Base-by-base conservation (phyloP, 2,888 invertebrate species). In the Mantis religiosa region DNA sequence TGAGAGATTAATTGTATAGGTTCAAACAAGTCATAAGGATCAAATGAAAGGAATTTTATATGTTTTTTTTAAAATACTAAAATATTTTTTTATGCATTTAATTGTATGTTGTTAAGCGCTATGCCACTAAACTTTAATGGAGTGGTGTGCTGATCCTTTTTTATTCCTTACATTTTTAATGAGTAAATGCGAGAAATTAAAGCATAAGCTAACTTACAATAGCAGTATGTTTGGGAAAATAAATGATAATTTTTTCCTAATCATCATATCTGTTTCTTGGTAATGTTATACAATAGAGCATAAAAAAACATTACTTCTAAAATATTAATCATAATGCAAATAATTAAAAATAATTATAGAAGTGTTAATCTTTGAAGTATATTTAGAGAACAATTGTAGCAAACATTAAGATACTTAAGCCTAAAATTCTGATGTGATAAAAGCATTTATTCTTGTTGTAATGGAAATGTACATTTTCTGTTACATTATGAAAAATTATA, bases 51-150 rank as follows among this genome's bases (percentile, higher is more conserved):
- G 20, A 71, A 20, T 20, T 71, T 71, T 71, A 71, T 71, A 71
- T 25, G 15, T 71, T 71, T 71, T 25, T 83, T 41, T 85, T 34
- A 85, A 88, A 82, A 81, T 81, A 54, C 41, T 34, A 85, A 85
- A 85, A 85, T 85, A 81, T 81, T 88, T 85, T 41, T 88, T 84
- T 88, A 82, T 88, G 82, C 28, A 88, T 82, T 88, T 15, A 83
- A 84, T 88, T 30, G 34, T 87, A 34, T 3, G n/a, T 87, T 82
- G 30, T 82, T 82, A 41, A 82, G n/a, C 28, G n/a, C 82, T 87
- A 82, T 82, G 27, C 82, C 82, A 71, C 54, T 71, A 71, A 71
- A 71, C 6, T 6, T 71, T 71, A 20, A 20, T 6, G 14, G 20
- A 71, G 25, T 14, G 54, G 54, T 71, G 20, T 25, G 20, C 20